These are phyloP conservation scores for Theristus sp. DNA, from an alignment of 2,888 invertebrate genomes.

Conservation along the genomic window DNA sequence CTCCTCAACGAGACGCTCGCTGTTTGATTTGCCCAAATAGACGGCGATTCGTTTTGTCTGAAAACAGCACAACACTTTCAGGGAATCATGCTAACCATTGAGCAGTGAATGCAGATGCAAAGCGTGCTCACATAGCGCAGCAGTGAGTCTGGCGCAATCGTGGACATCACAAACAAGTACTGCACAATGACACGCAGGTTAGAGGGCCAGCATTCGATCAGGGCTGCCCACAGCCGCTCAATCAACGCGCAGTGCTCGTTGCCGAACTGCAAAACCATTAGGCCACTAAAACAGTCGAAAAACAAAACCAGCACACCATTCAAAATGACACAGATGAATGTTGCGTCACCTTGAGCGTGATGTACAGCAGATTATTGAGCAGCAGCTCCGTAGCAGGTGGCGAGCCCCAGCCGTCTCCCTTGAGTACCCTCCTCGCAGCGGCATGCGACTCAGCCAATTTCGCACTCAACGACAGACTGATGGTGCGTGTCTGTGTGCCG, in stretches of 20 bases:
- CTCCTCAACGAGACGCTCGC: slow-evolving; percentile 79
- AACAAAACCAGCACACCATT: not conserved
- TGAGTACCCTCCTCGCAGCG: slow-evolving; percentile 39
- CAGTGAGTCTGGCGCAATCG: slow-evolving; percentile 86
- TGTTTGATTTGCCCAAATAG: slow-evolving; percentile 72
- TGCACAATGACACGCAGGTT: slow-evolving; percentile 88
- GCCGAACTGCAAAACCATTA: slow-evolving; percentile 49
- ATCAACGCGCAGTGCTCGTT: slow-evolving; percentile 86
- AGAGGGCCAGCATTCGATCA: slow-evolving; percentile 88
- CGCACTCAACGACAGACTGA: slow-evolving; percentile 24
- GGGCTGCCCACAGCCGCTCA: slow-evolving; percentile 83
- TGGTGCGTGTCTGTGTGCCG: slow-evolving; percentile 10
- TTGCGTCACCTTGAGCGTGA: slow-evolving; percentile 48
- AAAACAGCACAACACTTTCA: slow-evolving; percentile 10
- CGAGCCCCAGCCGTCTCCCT: slow-evolving; percentile 87
- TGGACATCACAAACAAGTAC: slow-evolving; percentile 83
- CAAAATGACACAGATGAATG: not conserved
- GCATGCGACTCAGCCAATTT: slow-evolving; percentile 31
- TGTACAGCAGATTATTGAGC: slow-evolving; percentile 89
- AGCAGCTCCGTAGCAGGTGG: slow-evolving; percentile 99
- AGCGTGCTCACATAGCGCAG: slow-evolving; percentile 53
- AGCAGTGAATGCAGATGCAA: not conserved
- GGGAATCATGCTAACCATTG: not conserved
- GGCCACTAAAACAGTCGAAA: not conserved
- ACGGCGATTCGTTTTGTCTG: slow-evolving; percentile 85